phyloP scores from a whole-genome alignment of 2,888 invertebrate species.

The Caenorhabditis drosophilae region DNA sequence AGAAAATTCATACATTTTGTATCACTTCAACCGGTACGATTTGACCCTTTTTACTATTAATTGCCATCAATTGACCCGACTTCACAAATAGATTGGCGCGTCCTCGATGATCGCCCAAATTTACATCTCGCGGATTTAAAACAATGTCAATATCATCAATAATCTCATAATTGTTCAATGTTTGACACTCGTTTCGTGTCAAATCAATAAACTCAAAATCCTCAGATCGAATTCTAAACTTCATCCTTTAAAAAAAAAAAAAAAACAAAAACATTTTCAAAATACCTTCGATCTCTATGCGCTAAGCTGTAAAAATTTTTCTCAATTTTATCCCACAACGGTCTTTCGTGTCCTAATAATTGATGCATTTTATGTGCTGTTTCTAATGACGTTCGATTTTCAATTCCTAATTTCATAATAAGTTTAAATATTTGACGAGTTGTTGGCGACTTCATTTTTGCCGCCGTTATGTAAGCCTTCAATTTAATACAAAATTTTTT shows the following conservation, averaged over 20 bases:
- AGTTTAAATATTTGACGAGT: constrained; percentile 10
- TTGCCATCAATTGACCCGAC: constrained; percentile 20
- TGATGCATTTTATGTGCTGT: constrained; percentile 11
- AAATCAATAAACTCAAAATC: constrained; percentile 27
- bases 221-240: constrained; percentile 8
- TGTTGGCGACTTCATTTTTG: constrained; percentile 11
- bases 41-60: background rate
- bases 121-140: too few species aligned
- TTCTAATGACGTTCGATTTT: constrained; percentile 2
- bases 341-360: constrained; percentile 26
- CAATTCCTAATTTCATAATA: background rate
- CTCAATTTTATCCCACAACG: constrained; percentile 23
- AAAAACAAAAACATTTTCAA: background rate
- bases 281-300: background rate
- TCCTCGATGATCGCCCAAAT: background rate
- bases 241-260: background rate
- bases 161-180: constrained; percentile 5
- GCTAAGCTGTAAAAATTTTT: constrained; percentile 15
- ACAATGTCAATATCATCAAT: constrained; percentile 15
- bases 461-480: constrained; percentile 14
- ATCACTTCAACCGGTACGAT: constrained; percentile 11
- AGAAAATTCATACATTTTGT: constrained; percentile 3
- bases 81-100: constrained; percentile 7
- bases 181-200: constrained; percentile 1
- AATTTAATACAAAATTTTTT: background rate